Base-by-base conservation (phyloP, 2,113 vertebrate genomes). In the Triplophysa tibetana region DNA sequence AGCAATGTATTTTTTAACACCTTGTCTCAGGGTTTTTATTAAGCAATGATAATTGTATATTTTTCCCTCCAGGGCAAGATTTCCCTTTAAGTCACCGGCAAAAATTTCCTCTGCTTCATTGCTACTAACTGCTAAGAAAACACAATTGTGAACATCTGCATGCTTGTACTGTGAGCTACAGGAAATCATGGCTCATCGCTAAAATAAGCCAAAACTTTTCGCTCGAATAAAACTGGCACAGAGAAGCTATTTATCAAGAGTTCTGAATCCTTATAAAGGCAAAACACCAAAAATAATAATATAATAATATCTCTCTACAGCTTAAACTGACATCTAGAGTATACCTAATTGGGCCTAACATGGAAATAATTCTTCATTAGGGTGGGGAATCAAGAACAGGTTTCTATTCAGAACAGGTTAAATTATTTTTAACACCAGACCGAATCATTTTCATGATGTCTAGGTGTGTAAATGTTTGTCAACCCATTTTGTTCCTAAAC, bases 151-250 rank as follows among this genome's bases (percentile, higher is more conserved):
- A 23, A 45, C 3, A 11, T n/a, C 14, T 50, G 38, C 38, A 58
- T n/a, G 14, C 8, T 12, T 62, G 10, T 10, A 48, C 16, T 66
- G 12, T 16, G 13, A 65, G 33, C 5, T 50, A 56, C 54, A 74
- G 76, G 81, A 79, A 75, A 63, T 61, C 17, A 19, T 56, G 56
- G 56, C 45, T 45, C 50, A 63, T 21, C 54, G 62, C 43, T 69
- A 63, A 68, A 79, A 68, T 75, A 56, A 43, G 29, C 33, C n/a
- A 52, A 4, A 70, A 50, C 43, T 75, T 29, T 45, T 79, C 43
- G 63, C 45, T 72, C 17, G 1, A 21, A 13, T 54, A 21, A 68
- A 52, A 72, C 21, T 41, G 72, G 48, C 69, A 17, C n/a, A 56
- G 4, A 10, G 26, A 2, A 76, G 61, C 41, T 5, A 19, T 19